Conservation (phyloP, 1,140 invertebrate genomes). For the Magallana angulata region DNA sequence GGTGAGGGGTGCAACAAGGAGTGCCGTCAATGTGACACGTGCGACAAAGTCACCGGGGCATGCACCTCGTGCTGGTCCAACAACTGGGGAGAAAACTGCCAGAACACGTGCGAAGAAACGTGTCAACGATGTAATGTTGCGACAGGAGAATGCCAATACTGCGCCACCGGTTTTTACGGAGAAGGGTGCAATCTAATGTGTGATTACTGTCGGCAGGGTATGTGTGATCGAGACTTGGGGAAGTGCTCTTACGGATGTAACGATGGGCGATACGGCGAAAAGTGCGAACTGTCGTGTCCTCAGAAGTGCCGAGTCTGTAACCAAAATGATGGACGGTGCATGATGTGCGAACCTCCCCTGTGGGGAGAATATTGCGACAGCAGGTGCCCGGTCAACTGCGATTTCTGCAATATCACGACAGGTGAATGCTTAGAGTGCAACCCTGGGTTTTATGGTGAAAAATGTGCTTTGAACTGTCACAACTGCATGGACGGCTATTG, state of each 20-base stretch:
- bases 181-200: neutral
- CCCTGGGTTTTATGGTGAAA: constrained; percentile 37
- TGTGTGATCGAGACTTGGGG: constrained; percentile 9
- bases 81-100: constrained; percentile 4
- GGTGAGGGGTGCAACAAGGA: constrained; percentile 56
- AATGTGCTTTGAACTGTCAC: constrained; percentile 14
- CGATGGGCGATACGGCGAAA: constrained; percentile 32
- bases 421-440: constrained; percentile 46
- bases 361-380: constrained; percentile 39
- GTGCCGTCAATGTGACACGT: constrained; percentile 39
- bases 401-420: constrained; percentile 37
- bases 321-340: constrained; percentile 24
- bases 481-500: constrained; percentile 36
- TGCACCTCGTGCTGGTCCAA: neutral
- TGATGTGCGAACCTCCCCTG: constrained; percentile 7
- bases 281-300: constrained; percentile 5
- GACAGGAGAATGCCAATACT: neutral
- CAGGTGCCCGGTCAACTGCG: constrained; percentile 27
- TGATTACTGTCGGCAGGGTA: neutral
- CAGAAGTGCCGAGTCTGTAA: constrained; percentile 37
- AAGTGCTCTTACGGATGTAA: constrained; percentile 37
- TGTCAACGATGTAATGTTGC: neutral
- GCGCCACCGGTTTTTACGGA: constrained; percentile 22
- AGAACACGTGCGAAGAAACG: neutral
- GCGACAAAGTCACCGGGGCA: neutral